Evolutionary conservation across 2,888 invertebrate genomes (phyloP).

Genomic region (Hecatera dysodea): DNA sequence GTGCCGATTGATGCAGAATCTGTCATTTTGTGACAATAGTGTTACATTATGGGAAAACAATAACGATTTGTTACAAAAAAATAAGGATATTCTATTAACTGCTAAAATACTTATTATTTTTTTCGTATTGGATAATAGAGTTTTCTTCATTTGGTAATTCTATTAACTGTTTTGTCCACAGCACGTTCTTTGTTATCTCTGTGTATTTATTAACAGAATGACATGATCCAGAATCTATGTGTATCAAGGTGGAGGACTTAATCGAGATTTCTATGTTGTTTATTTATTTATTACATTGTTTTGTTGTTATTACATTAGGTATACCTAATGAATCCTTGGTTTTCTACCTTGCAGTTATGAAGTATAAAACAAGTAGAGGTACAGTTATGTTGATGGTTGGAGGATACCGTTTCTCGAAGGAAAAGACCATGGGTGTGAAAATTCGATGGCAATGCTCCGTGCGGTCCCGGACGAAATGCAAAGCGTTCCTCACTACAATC

Average conservation of each 20-base stretch:
- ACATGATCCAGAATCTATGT: not conserved
- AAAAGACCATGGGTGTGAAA: conserved; percentile 59
- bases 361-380: conserved; percentile 63
- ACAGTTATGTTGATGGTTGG: conserved; percentile 63
- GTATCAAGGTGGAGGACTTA: not conserved
- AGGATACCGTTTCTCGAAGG: conserved; percentile 64
- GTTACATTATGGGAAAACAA: not conserved
- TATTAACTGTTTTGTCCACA: not conserved
- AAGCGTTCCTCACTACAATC: conserved; percentile 59
- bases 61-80: not conserved
- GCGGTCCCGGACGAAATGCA: conserved; percentile 64
- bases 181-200: not conserved
- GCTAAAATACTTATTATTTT: too few relatives aligned
- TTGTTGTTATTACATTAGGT: not conserved
- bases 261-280: not conserved
- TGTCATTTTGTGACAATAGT: not conserved
- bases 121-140: too few relatives aligned
- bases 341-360: conserved; percentile 50
- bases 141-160: too few relatives aligned
- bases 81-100: not conserved
- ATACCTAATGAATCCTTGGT: not conserved
- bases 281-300: too few relatives aligned
- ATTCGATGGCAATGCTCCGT: conserved; percentile 78
- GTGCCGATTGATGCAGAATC: not conserved
- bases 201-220: not conserved